These are phyloP conservation scores for Oreocharis arfaki DNA, from an alignment of 2,113 vertebrate species.

Conservation along the genomic window DNA sequence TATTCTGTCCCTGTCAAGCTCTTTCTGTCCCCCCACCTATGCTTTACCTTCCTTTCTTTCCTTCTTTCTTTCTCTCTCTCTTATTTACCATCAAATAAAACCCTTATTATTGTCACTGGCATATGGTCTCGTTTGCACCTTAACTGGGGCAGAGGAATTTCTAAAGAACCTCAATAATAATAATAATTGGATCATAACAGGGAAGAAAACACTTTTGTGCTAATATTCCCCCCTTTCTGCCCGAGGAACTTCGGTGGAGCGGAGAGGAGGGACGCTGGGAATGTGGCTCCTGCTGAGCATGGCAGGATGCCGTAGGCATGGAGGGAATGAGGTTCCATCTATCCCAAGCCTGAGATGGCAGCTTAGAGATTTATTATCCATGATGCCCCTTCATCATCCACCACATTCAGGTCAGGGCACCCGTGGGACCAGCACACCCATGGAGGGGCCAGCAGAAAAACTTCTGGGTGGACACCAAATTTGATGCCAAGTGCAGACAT, in stretches of 20 bases:
- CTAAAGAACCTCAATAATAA: too few species aligned
- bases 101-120: too few species aligned
- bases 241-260: neutral
- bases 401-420: neutral
- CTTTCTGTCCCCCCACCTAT: too few species aligned
- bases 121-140: too few species aligned
- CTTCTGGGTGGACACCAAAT: neutral
- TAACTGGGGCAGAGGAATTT: too few species aligned
- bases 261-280: neutral
- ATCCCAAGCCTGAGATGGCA: neutral
- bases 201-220: neutral
- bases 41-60: too few species aligned
- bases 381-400: accelerated
- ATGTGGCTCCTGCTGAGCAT: neutral
- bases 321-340: neutral
- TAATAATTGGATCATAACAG: too few species aligned
- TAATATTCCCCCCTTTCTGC: neutral
- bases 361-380: neutral
- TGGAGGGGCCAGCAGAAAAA: neutral
- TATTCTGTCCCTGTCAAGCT: too few species aligned
- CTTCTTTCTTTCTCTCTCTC: too few species aligned
- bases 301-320: neutral
- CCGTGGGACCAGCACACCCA: neutral
- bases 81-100: too few species aligned
- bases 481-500: neutral